These are phyloP conservation scores for Rousettus madagascariensis DNA, from an alignment of 2,797 vertebrate species.

Conservation along the genomic window DNA sequence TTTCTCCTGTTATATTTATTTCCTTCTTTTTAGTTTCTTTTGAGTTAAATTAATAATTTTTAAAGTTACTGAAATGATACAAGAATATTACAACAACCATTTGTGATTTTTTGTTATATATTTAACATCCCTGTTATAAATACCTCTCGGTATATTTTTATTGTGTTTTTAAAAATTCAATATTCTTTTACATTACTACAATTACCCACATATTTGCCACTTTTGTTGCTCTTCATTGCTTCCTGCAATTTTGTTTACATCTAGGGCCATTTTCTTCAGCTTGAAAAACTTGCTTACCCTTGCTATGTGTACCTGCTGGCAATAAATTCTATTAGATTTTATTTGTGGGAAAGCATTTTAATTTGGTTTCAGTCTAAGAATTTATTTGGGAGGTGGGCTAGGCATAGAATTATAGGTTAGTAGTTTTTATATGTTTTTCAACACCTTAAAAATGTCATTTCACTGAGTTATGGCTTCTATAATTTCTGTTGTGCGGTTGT, in stretches of 20 bases:
- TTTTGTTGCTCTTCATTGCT: background rate
- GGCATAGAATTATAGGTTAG: background rate
- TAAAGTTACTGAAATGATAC: background rate
- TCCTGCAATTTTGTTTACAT: background rate
- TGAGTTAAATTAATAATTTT: background rate
- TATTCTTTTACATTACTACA: background rate
- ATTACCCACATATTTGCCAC: background rate
- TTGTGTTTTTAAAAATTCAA: background rate
- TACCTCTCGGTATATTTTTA: background rate
- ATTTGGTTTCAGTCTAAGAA: background rate
- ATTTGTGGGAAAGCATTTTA: background rate
- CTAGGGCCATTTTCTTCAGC: background rate
- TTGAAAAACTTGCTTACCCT: background rate
- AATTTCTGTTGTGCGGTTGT: background rate
- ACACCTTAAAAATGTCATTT: background rate
- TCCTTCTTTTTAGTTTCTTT: background rate
- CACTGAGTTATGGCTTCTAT: background rate
- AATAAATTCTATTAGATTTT: background rate
- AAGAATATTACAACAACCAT: background rate
- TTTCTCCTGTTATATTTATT: background rate
- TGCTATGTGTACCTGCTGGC: background rate
- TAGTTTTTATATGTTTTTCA: constrained; percentile 10
- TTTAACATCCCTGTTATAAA: background rate
- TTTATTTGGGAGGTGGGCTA: background rate
- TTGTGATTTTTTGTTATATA: background rate